Conservation (phyloP, 2,797 vertebrate species). For the Anolis apletophallus region DNA sequence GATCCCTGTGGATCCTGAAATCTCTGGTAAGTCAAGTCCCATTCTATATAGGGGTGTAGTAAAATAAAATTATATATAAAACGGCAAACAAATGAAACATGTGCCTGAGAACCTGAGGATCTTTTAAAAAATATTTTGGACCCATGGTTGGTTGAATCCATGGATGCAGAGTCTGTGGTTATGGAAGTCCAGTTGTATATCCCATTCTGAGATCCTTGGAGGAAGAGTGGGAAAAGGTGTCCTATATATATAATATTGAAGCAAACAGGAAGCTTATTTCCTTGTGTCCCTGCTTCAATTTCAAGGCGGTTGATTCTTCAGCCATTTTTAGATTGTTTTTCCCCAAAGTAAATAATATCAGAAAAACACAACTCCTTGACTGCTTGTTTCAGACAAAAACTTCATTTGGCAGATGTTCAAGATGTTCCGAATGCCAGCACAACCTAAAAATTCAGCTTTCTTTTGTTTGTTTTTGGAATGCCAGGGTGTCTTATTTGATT, state of each 20-base stretch:
- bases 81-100: too few relatives aligned
- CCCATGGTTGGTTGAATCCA: too few relatives aligned
- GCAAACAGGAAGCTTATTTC: not conserved
- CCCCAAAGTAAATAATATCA: not conserved
- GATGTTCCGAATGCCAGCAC: conserved; percentile 87
- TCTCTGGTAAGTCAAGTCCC: too few relatives aligned
- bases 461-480: conserved; percentile 25
- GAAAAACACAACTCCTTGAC: conserved; percentile 71
- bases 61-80: too few relatives aligned
- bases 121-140: too few relatives aligned
- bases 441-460: conserved; percentile 75
- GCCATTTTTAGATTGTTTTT: not conserved
- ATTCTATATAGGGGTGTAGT: too few relatives aligned
- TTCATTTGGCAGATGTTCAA: conserved; percentile 93
- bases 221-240: not conserved
- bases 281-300: not conserved
- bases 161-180: too few relatives aligned
- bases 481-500: conserved; percentile 46
- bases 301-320: not conserved
- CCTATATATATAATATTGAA: too few relatives aligned
- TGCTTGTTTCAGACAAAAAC: conserved; percentile 86
- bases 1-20: too few relatives aligned
- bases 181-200: not conserved
- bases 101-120: too few relatives aligned
- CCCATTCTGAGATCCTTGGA: not conserved